These are phyloP conservation scores for Hypolimnas misippus DNA, from an alignment of 2,888 invertebrate genomes.

Conservation along the genomic window DNA sequence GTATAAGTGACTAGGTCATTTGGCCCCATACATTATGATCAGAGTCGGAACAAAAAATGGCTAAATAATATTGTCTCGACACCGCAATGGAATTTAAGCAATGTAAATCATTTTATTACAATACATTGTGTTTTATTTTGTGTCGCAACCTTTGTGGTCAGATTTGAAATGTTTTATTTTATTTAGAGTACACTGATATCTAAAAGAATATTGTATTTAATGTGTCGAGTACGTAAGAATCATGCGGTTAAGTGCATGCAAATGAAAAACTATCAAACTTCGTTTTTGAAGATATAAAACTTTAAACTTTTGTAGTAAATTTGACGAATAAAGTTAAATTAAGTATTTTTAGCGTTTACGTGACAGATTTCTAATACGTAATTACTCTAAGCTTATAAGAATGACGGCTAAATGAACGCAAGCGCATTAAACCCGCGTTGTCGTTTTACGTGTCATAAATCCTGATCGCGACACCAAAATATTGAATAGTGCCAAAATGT, in stretches of 20 bases:
- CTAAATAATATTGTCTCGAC: slow-evolving; percentile 76
- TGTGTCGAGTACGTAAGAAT: too few relatives aligned
- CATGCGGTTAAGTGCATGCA: too few relatives aligned
- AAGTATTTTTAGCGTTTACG: background rate
- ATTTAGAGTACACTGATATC: background rate
- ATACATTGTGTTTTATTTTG: slow-evolving; percentile 71
- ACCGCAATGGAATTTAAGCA: slow-evolving; percentile 76
- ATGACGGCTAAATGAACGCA: slow-evolving; percentile 40
- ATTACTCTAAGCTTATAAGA: slow-evolving; percentile 23
- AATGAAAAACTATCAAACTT: too few relatives aligned
- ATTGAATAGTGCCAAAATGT: slow-evolving; percentile 84
- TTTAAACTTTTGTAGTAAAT: too few relatives aligned
- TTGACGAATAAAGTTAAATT: background rate
- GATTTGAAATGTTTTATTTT: slow-evolving; percentile 14
- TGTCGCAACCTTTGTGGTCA: slow-evolving; percentile 66
- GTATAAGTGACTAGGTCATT: slow-evolving; percentile 64
- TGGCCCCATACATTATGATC: slow-evolving; percentile 80
- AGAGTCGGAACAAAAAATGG: slow-evolving; percentile 71
- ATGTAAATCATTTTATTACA: slow-evolving; percentile 83
- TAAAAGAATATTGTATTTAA: background rate
- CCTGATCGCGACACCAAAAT: slow-evolving; percentile 80
- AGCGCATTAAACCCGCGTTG: slow-evolving; percentile 60
- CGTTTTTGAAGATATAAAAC: too few relatives aligned
- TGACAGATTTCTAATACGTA: background rate
- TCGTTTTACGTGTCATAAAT: slow-evolving; percentile 78